These are phyloP conservation scores for Alcedo atthis DNA, from an alignment of 2,797 vertebrate genomes.

Conservation along the genomic window DNA sequence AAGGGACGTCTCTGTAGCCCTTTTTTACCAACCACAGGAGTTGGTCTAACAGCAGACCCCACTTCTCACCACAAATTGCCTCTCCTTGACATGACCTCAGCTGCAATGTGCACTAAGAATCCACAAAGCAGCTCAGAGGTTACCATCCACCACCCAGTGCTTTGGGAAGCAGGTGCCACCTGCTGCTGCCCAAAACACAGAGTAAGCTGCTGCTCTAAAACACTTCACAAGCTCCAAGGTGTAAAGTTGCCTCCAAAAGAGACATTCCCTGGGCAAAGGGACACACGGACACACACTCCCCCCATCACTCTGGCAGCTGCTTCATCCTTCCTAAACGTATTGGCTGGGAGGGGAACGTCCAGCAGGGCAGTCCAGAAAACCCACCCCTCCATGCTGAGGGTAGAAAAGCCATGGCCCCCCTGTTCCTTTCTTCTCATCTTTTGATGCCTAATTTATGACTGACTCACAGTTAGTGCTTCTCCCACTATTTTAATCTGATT, in stretches of 20 bases:
- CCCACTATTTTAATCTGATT: neutral
- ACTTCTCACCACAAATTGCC: accelerated
- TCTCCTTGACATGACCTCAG: accelerated
- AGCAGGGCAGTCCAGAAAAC: neutral
- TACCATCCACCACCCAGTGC: neutral
- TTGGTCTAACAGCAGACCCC: neutral
- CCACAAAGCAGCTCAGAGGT: neutral
- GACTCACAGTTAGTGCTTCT: neutral
- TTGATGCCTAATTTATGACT: accelerated
- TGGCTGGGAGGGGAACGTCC: neutral
- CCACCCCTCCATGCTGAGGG: neutral
- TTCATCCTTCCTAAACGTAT: neutral
- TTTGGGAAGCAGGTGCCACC: neutral
- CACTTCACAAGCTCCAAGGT: neutral
- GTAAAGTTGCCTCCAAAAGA: neutral
- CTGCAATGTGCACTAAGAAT: neutral
- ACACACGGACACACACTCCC: no score
- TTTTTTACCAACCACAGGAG: neutral
- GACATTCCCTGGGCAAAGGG: accelerated
- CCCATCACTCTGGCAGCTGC: accelerated
- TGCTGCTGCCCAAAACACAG: neutral
- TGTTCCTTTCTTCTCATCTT: accelerated
- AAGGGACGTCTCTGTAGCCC: neutral
- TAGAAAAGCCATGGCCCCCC: neutral
- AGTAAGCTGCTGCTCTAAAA: accelerated